Percentiles rank a stretch among this genome's conserved stretches.
Evolutionary conservation across 2,113 vertebrate genomes (phyloP).

Genomic region (Dicerorhinus sumatrensis): DNA sequence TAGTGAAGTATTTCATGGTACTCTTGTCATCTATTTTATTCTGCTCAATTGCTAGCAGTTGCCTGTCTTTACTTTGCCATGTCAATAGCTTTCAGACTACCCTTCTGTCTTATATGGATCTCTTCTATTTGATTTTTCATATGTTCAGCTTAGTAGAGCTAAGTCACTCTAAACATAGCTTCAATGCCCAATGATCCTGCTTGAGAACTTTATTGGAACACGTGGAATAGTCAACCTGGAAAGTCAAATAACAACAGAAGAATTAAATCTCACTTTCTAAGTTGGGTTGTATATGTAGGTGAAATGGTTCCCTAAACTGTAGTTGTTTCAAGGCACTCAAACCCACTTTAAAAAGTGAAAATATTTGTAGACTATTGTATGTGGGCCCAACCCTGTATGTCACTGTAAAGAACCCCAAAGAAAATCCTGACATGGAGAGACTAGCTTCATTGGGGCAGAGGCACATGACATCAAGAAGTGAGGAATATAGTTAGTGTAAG

Average conservation of each 20-base stretch:
- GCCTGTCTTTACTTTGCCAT: not conserved
- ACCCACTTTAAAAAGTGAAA: not conserved
- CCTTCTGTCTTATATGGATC: not conserved
- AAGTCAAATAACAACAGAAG: not conserved
- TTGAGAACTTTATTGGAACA: not conserved
- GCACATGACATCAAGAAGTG: not conserved
- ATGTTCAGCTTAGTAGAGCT: not conserved
- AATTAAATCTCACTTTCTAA: slow-evolving; percentile 10
- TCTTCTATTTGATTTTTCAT: slow-evolving; percentile 44
- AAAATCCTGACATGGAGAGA: not conserved
- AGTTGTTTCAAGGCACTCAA: not conserved
- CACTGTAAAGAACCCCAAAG: not conserved
- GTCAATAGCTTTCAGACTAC: slow-evolving; percentile 52
- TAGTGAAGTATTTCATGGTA: not conserved
- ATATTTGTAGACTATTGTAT: not conserved
- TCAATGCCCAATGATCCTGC: not conserved
- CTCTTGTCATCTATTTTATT: slow-evolving; percentile 56
- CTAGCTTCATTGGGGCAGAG: not conserved
- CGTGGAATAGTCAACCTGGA: not conserved
- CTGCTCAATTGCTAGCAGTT: slow-evolving; percentile 48
- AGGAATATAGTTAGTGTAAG: not conserved
- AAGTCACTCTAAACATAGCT: not conserved
- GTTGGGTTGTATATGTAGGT: not conserved
- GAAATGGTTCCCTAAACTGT: not conserved
- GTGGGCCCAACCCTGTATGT: not conserved